Conservation (phyloP, 2,113 vertebrate species). For the Urocolius indicus region DNA sequence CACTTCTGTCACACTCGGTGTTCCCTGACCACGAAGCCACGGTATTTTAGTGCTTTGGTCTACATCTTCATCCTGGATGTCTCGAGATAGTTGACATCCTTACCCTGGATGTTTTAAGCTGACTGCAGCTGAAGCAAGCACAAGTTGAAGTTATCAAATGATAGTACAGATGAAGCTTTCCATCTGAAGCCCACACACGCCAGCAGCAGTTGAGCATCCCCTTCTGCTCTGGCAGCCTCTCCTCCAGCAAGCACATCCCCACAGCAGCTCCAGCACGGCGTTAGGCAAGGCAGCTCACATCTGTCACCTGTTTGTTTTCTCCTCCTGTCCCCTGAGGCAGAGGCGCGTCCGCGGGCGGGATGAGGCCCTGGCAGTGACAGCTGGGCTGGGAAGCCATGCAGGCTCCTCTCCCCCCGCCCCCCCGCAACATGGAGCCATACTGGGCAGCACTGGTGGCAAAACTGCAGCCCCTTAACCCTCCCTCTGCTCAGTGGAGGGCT, state of each 20-base stretch:
- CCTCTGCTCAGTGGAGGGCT: neutral
- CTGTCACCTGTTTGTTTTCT: conserved; percentile 44
- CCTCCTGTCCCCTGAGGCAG: conserved; percentile 18
- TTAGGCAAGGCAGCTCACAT: conserved; percentile 32
- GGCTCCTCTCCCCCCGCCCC: neutral
- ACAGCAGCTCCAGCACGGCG: neutral
- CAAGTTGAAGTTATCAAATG: no score
- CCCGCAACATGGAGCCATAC: neutral
- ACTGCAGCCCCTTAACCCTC: neutral
- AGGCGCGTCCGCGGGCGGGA: neutral
- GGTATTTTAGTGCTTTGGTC: no score
- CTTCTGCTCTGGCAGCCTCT: neutral
- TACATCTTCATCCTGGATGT: no score
- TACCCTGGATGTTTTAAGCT: no score
- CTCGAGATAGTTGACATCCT: no score
- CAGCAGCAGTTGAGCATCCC: neutral
- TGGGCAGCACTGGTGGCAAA: neutral
- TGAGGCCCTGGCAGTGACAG: neutral
- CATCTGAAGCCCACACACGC: no score
- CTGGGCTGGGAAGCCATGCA: neutral
- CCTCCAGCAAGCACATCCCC: neutral
- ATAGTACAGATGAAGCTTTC: no score
- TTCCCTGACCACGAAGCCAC: no score
- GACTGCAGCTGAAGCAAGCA: no score
- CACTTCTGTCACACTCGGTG: no score